Evolutionary conservation across 2,888 invertebrate genomes (phyloP), one percentile per base, ranked within the genome.

Genomic region (Ophioninae sp.): DNA sequence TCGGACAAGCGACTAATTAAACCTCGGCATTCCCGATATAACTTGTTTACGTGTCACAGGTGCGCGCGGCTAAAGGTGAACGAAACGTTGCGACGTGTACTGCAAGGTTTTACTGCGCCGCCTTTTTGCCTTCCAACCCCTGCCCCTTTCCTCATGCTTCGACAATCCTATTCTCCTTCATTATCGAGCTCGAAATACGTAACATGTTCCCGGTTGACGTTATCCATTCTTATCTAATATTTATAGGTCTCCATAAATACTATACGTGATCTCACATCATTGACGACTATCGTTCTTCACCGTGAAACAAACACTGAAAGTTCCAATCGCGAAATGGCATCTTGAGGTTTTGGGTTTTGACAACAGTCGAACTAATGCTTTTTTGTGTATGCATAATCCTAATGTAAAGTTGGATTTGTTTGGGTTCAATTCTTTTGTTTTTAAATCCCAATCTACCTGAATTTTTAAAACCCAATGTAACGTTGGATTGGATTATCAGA

Each of bases 1-100:
- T 74, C 71, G 65, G 64, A 79, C 81, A 74, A 82, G 69, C 77
- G 81, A 86, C 85, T 86, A 87, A 88, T 88, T 87, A 87, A 87
- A 87, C 88, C 83, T 85, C 82, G 83, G 30, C 79, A 51, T 69
- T 37, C 64, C 68, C 77, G 72, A 86, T 83, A 82, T 81, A 85
- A 87, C 82, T 85, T 85, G 84, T 86, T 86, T 85, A 85, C 79
- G 84, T 79, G 77, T 84, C 85, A 84, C 85, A 87, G 78, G 80
- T 85, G 85, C 51, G 51, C 51, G 51, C 64, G 74, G 74, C 82
- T 30, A 78, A 79, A 77, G 61, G 73, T 74, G 64, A 61, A 75
- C 61, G 65, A 68, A 63, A 39, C 80, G 8, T 13, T 39, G n/a
- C 64, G 68, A 83, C 65, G 69, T 67, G 56, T 69, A 51, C 51